Evolutionary conservation across 2,888 invertebrate genomes (phyloP).

Genomic region (Tortrix viridana): DNA sequence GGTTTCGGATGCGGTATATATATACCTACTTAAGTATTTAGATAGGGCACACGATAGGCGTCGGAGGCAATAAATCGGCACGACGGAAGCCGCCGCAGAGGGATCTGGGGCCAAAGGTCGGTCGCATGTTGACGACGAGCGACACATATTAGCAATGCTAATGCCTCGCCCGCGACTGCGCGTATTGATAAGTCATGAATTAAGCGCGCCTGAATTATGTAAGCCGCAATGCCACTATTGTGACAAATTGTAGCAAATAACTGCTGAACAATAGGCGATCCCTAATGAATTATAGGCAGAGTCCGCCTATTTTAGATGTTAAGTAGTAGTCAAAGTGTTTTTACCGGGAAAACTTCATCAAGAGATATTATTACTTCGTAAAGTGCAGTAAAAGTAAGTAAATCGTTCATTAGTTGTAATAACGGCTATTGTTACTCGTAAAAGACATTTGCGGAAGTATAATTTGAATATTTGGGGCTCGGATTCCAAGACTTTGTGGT

Average conservation of each 20-base stretch:
- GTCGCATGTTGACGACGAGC: conserved; percentile 46
- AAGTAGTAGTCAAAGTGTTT: conserved; percentile 50
- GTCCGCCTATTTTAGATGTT: conserved; percentile 41
- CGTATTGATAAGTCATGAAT: conserved; percentile 47
- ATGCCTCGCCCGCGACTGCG: conserved; percentile 42
- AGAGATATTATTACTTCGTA: conserved; percentile 66
- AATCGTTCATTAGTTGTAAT: conserved; percentile 62
- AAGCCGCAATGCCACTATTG: conserved; percentile 38
- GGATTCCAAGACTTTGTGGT: neutral
- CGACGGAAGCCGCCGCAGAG: conserved; percentile 37
- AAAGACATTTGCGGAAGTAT: conserved; percentile 27
- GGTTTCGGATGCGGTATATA: conserved; percentile 15
- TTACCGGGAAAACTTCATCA: conserved; percentile 60
- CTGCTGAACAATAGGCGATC: conserved; percentile 47
- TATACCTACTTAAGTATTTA: conserved; percentile 12
- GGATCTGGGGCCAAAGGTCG: conserved; percentile 43
- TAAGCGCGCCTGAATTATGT: conserved; percentile 41
- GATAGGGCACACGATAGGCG: conserved; percentile 27
- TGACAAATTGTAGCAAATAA: conserved; percentile 44
- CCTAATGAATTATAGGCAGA: conserved; percentile 43
- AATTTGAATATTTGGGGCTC: conserved; percentile 20
- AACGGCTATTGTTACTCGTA: conserved; percentile 36
- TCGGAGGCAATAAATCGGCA: conserved; percentile 41
- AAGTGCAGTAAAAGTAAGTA: conserved; percentile 68
- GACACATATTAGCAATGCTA: conserved; percentile 50